Base-by-base conservation (phyloP, 2,888 invertebrate species). In the Diadegma fenestrale region DNA sequence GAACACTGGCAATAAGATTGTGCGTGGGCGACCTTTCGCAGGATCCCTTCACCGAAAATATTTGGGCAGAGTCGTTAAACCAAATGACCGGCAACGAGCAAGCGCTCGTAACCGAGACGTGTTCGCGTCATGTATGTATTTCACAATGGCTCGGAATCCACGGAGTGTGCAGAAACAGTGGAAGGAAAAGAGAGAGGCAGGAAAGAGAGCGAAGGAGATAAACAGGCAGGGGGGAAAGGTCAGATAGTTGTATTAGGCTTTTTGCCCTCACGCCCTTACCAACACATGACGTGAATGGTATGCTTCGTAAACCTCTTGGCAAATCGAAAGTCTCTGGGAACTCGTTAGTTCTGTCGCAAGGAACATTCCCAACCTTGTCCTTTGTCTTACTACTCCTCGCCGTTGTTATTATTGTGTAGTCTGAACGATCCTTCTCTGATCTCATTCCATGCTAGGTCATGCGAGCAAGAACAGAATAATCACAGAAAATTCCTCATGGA, bases 31-130 rank as follows among this genome's bases (percentile, higher is more conserved):
- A 63, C 37, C 63, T 63, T 63, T 63, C 37, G 30, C 26, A 58
- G 58, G 58, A 26, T 30, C 61, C 19, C 45, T 61, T 14, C 8
- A 10, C 71, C 90, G 90, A 82, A 54, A 91, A 90, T 91, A 91
- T 90, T 90, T 89, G 89, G 88, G 85, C 85, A 87, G 78, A 87
- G 85, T 88, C 90, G 90, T 91, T 91, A 91, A 91, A 91, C 88
- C 89, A 89, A 91, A 91, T 90, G 91, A 89, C 90, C 87, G 88
- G 89, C 88, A 87, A 87, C 87, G 84, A 82, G 68, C 77, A 73
- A 84, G 84, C 71, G 84, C 69, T 64, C 82, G 82, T 87, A 87
- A 86, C 84, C 79, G 80, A 58, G 83, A 85, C 85, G 80, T 51
- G 75, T 78, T 73, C 73, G 82, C 43, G 71, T 61, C 68, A 43